Base-by-base conservation (phyloP, 2,797 vertebrate genomes). In the Okamejei kenojei region DNA sequence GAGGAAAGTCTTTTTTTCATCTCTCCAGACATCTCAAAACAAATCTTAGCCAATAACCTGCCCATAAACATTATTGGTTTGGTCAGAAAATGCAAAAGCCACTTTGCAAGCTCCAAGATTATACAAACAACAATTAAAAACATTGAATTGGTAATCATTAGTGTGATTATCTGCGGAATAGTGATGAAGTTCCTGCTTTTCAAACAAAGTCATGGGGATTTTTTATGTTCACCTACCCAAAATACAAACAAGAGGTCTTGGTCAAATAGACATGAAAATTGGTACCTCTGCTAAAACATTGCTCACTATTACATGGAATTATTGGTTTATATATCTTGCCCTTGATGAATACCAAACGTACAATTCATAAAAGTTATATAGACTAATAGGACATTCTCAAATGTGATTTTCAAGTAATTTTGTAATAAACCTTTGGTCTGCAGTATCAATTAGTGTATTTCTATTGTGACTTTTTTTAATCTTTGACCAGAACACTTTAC, bases 401-500 rank as follows among this genome's bases (percentile, higher is more conserved):
- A 29, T 54, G 10, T 54, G 38, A 58, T 92, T 76, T 73, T 92
- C 45, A 76, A 91, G 38, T 73, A 45, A 92, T n/a, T 76, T 54
- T 54, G 10, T 38, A 54, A 92, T 26, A 58, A 11, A 1, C 0
- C 19, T 76, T 76, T 92, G 38, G 71, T 38, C 38, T 54, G 71
- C 26, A 54, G 65, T 76, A 71, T 54, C 38, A 54, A 73, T 26
- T 65, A 91, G 21, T 38, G 26, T 71, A 45, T 54, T 73, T 71
- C 65, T 71, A 54, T 8, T 38, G 63, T 38, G 86, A 90, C 71
- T 68, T 90, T 54, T 54, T 54, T 54, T 54, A 54, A 90, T 90
- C 84, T 91, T 45, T 73, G 38, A 54, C 90, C 45, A n/a, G 73
- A 76, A 76, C 73, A 92, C 23, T 92, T 92, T 45, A 54, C 90